Conservation (phyloP, 2,888 invertebrate genomes). For the Gortyna flavago region DNA sequence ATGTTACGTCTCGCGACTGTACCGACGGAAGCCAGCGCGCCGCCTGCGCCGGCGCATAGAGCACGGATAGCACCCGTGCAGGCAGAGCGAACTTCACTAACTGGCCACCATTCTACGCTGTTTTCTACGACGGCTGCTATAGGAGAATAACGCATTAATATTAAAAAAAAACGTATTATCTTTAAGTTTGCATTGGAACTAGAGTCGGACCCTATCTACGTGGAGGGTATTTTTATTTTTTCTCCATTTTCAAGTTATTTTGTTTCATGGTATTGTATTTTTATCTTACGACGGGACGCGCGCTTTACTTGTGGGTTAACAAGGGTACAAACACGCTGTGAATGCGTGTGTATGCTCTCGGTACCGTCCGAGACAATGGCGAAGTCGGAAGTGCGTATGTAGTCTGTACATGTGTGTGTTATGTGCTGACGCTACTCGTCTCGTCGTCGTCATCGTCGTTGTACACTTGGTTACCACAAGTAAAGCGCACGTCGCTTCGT, state of each 20-base stretch:
- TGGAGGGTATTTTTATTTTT: not conserved
- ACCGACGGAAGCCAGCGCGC: conserved; percentile 63
- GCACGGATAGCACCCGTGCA: conserved; percentile 81
- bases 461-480: too few species aligned
- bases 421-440: not conserved
- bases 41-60: conserved; percentile 78
- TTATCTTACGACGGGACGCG: not conserved
- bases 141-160: not conserved
- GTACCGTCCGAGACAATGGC: not conserved
- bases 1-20: conserved; percentile 81
- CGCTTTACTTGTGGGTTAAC: not conserved
- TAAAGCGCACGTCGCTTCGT: too few species aligned
- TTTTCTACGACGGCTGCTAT: conserved; percentile 69
- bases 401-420: too few species aligned
- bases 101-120: conserved; percentile 85
- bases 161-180: not conserved
- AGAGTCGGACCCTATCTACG: too few species aligned
- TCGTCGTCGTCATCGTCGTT: too few species aligned
- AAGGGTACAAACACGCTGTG: not conserved
- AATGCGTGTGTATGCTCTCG: not conserved
- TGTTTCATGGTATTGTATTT: not conserved
- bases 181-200: not conserved
- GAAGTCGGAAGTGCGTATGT: not conserved
- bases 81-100: conserved; percentile 83
- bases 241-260: not conserved